These are phyloP conservation scores for Entomyzon cyanotis DNA, from an alignment of 2,113 vertebrate species.

Conservation along the genomic window DNA sequence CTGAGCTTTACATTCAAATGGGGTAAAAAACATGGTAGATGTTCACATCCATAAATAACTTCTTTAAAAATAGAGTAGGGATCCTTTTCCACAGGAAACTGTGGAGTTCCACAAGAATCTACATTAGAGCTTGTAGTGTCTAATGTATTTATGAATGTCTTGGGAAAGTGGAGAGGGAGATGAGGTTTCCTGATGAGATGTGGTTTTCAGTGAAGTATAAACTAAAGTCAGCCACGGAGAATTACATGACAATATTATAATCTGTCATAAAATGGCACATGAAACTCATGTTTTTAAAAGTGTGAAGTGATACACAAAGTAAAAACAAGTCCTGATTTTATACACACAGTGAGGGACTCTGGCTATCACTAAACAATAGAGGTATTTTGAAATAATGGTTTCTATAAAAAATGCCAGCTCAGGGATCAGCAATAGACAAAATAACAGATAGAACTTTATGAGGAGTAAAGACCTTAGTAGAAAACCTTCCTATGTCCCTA, in stretches of 20 bases:
- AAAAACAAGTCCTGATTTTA: neutral
- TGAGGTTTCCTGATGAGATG: neutral
- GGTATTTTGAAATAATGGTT: neutral
- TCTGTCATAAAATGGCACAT: neutral
- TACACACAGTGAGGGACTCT: neutral
- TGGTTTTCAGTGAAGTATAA: neutral
- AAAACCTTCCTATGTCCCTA: neutral
- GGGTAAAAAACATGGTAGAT: neutral
- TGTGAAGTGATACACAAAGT: neutral
- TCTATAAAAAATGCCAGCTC: neutral
- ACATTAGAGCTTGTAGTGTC: neutral
- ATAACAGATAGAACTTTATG: neutral
- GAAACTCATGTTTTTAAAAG: neutral
- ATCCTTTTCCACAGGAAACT: neutral
- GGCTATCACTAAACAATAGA: neutral
- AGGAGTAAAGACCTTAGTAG: neutral
- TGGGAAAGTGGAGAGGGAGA: neutral
- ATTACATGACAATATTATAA: neutral
- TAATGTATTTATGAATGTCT: neutral
- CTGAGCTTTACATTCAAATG: neutral
- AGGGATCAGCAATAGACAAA: neutral
- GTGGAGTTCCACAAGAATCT: neutral
- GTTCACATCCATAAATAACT: neutral
- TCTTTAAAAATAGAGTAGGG: neutral
- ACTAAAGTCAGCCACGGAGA: neutral